Evolutionary conservation across 2,888 invertebrate species (phyloP).

Genomic region (Epinotia demarniana): DNA sequence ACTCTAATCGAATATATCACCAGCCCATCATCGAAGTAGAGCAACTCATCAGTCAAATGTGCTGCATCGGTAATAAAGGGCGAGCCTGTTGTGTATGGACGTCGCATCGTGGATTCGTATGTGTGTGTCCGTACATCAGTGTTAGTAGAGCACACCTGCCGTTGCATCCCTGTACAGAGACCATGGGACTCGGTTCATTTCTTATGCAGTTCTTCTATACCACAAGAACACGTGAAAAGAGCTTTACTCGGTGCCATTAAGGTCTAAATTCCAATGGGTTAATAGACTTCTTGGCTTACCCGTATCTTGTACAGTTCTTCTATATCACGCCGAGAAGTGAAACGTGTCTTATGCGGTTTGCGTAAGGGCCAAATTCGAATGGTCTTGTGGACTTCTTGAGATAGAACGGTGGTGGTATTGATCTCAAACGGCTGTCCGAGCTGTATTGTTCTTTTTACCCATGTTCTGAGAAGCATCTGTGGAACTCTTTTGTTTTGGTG

Average conservation of each 20-base stretch:
- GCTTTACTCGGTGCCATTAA: conserved; percentile 1
- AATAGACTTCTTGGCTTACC: conserved; percentile 36
- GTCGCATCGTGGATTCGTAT: conserved; percentile 51
- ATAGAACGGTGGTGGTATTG: conserved; percentile 57
- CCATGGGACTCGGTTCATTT: conserved; percentile 36
- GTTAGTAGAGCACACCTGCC: conserved; percentile 53
- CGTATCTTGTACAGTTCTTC: conserved; percentile 34
- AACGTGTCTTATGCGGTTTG: background rate
- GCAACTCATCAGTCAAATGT: conserved; percentile 54
- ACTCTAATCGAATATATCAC: conserved; percentile 18
- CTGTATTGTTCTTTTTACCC: conserved; percentile 61
- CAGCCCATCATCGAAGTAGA: conserved; percentile 56
- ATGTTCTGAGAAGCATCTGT: conserved; percentile 69
- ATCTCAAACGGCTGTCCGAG: conserved; percentile 58
- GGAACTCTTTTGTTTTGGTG: conserved; percentile 62
- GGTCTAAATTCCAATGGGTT: background rate
- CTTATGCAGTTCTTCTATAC: conserved; percentile 24
- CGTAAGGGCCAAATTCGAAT: conserved; percentile 9
- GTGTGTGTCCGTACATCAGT: conserved; percentile 52
- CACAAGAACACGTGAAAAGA: background rate
- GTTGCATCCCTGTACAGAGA: conserved; percentile 39
- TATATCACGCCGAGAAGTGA: background rate
- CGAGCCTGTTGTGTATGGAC: conserved; percentile 62
- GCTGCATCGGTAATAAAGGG: conserved; percentile 64
- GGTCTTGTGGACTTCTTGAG: background rate